Percentiles rank a stretch among this genome's conserved stretches.
Evolutionary conservation across 2,888 invertebrate genomes (phyloP).

Genomic region (Gymnocheta viridis): DNA sequence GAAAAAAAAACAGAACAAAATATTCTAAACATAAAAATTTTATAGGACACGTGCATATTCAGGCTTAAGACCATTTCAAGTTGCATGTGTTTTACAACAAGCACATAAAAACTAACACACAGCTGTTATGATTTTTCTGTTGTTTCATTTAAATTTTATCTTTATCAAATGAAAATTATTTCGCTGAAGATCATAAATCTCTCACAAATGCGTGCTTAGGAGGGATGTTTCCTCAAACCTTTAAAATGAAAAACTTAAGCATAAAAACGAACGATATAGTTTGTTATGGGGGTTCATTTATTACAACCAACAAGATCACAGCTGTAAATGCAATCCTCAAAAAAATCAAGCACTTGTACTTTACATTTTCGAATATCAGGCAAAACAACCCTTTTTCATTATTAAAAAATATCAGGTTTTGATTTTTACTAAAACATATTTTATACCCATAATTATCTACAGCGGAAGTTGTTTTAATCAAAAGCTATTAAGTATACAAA

Average conservation of each 20-base stretch:
- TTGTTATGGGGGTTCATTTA: conserved; percentile 71
- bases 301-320: conserved; percentile 46
- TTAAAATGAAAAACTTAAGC: conserved; percentile 29
- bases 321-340: conserved; percentile 53
- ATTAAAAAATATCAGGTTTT: conserved; percentile 46
- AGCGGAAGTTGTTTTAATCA: conserved; percentile 64
- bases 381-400: conserved; percentile 54
- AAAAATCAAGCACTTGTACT: conserved; percentile 67
- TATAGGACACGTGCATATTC: conserved; percentile 15
- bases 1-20: background rate
- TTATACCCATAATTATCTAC: conserved; percentile 56
- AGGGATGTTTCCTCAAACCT: conserved; percentile 39
- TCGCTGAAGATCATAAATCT: conserved; percentile 24
- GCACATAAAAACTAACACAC: background rate
- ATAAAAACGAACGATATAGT: background rate
- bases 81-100: background rate
- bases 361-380: conserved; percentile 20
- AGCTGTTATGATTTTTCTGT: conserved; percentile 50
- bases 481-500: conserved; percentile 53
- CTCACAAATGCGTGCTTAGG: background rate
- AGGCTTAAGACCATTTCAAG: conserved; percentile 15
- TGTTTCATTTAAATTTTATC: background rate
- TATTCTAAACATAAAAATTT: background rate
- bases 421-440: conserved; percentile 27
- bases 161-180: conserved; percentile 35